These are phyloP conservation scores for Odocoileus virginianus DNA, from an alignment of 2,113 vertebrate genomes.

Conservation along the genomic window DNA sequence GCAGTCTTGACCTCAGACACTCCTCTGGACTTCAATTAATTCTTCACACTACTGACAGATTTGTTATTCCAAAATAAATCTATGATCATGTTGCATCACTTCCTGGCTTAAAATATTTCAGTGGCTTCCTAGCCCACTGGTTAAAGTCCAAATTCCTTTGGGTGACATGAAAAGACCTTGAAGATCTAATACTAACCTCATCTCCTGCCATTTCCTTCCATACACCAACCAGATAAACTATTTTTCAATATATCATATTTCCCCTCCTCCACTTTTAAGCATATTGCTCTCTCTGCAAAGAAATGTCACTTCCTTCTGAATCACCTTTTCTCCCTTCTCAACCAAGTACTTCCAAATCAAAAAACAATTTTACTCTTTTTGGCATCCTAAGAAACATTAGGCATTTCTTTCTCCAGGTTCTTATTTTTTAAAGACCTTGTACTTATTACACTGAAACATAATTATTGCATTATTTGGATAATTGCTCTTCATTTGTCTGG, in stretches of 20 bases:
- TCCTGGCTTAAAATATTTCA: slow-evolving; percentile 61
- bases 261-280: neutral
- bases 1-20: slow-evolving; percentile 45
- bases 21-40: slow-evolving; percentile 30
- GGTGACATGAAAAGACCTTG: neutral
- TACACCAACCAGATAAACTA: neutral
- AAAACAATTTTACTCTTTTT: neutral
- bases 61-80: slow-evolving; percentile 57
- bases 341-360: neutral
- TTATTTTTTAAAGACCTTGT: neutral
- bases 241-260: neutral
- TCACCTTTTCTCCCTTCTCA: neutral
- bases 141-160: slow-evolving; percentile 10
- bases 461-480: slow-evolving; percentile 7
- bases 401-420: neutral
- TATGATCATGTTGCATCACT: slow-evolving; percentile 31
- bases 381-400: neutral
- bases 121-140: slow-evolving; percentile 12
- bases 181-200: neutral
- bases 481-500: neutral
- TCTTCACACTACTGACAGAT: slow-evolving; percentile 56
- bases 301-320: neutral
- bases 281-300: neutral
- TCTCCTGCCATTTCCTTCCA: neutral
- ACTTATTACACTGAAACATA: neutral